Evolutionary conservation across 2,888 invertebrate species (phyloP).

Genomic region (Spisula solida): DNA sequence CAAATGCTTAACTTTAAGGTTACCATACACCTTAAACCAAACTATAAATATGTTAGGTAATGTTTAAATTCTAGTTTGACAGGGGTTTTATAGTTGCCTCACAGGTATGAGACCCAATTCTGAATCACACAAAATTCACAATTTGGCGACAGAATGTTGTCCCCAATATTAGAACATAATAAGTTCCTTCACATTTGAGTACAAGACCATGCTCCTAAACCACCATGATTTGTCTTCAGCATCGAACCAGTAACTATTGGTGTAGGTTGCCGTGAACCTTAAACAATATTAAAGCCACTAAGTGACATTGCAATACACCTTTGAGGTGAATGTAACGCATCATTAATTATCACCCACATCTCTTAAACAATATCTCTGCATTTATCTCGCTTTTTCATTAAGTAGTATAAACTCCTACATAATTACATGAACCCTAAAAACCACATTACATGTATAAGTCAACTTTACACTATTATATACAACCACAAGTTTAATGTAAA

Average conservation of each 20-base stretch:
- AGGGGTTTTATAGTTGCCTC: too few relatives aligned
- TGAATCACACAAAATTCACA: too few relatives aligned
- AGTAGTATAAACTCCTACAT: background rate
- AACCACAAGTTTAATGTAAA: background rate
- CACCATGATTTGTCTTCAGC: too few relatives aligned
- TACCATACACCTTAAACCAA: background rate
- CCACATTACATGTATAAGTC: background rate
- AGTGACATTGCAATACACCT: background rate
- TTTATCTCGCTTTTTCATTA: slow-evolving; percentile 1
- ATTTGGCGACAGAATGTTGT: too few relatives aligned
- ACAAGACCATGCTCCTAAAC: too few relatives aligned
- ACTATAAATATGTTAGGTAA: too few relatives aligned
- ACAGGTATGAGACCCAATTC: too few relatives aligned
- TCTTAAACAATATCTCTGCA: background rate
- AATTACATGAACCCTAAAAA: background rate
- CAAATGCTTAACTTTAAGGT: background rate
- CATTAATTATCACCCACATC: background rate
- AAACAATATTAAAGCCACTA: background rate
- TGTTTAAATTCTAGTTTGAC: too few relatives aligned
- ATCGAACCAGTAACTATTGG: too few relatives aligned
- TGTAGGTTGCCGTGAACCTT: background rate
- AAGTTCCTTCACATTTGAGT: too few relatives aligned
- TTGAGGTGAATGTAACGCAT: slow-evolving; percentile 3
- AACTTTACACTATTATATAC: background rate
- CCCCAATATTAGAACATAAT: too few relatives aligned